Evolutionary conservation across 64 coral and sea anemone species (phyloP).

Genomic region (Stichodactyla helianthus): DNA sequence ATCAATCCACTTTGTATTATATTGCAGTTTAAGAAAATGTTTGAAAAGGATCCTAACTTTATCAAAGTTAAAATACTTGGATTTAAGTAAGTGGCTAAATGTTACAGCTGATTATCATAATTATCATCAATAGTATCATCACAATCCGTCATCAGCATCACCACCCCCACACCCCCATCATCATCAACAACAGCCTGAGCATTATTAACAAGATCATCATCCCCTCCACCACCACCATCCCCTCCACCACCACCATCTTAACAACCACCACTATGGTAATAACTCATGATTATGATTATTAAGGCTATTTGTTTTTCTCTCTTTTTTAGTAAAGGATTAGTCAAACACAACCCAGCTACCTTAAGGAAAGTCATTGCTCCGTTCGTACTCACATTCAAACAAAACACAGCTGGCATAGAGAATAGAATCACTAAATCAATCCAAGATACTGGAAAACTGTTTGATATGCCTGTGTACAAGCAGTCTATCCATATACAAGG

Average conservation of each 20-base stretch:
- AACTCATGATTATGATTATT: background rate
- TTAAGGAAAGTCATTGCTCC: slow-evolving; percentile 50
- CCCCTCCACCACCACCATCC: too few relatives aligned
- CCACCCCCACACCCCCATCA: too few relatives aligned
- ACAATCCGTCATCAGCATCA: too few relatives aligned
- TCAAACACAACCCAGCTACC: slow-evolving; percentile 60
- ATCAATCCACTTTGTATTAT: background rate
- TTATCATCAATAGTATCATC: too few relatives aligned
- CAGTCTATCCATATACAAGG: slow-evolving; percentile 45
- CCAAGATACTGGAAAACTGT: slow-evolving; percentile 22
- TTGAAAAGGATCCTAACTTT: slow-evolving; percentile 51
- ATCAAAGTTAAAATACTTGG: slow-evolving; percentile 31
- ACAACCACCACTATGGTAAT: too few relatives aligned
- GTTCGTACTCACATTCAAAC: slow-evolving; percentile 48
- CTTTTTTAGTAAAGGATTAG: slow-evolving; percentile 38
- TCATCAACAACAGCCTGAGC: too few relatives aligned
- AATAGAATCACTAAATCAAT: slow-evolving; percentile 25
- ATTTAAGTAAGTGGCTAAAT: slow-evolving; percentile 39
- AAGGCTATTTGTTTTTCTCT: background rate
- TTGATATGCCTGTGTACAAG: slow-evolving; percentile 63
- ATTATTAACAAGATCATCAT: too few relatives aligned
- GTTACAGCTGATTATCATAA: background rate
- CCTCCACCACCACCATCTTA: too few relatives aligned
- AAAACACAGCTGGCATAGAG: slow-evolving; percentile 14
- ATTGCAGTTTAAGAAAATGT: slow-evolving; percentile 45